Evolutionary conservation across 2,888 invertebrate species (phyloP).

Genomic region (Lacanobia wlatinum): DNA sequence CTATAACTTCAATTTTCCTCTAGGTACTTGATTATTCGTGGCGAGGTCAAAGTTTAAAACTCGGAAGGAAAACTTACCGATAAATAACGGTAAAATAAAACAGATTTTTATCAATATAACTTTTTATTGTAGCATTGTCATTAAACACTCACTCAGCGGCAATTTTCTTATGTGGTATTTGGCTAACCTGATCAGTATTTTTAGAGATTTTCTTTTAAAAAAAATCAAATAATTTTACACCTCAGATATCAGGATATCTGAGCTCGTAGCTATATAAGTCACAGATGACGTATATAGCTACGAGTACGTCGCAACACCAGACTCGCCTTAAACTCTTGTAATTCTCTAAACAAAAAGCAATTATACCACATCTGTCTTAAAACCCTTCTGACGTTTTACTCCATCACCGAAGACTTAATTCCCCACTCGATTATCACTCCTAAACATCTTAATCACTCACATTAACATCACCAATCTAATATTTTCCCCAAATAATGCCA

Average conservation of each 20-base stretch:
- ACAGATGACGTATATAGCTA: too few relatives aligned
- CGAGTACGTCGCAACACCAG: not conserved
- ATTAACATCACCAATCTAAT: constrained; percentile 62
- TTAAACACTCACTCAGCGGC: too few relatives aligned
- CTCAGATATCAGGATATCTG: too few relatives aligned
- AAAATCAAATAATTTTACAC: too few relatives aligned
- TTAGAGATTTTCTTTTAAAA: too few relatives aligned
- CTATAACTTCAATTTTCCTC: too few relatives aligned
- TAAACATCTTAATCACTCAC: constrained; percentile 54
- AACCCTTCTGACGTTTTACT: constrained; percentile 1
- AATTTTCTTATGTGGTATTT: too few relatives aligned
- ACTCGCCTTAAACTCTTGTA: not conserved
- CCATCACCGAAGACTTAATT: constrained; percentile 16
- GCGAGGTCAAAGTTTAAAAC: not conserved
- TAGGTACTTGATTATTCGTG: not conserved
- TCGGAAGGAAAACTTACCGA: not conserved
- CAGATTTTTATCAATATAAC: too few relatives aligned
- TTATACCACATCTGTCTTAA: not conserved
- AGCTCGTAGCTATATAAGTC: too few relatives aligned
- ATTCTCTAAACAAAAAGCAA: not conserved
- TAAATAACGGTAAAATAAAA: not conserved
- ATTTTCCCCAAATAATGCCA: constrained; percentile 45
- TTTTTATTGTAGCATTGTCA: too few relatives aligned
- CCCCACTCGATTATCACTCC: constrained; percentile 25
- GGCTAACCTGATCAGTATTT: too few relatives aligned